Evolutionary conservation across 2,888 invertebrate species (phyloP), one percentile per base, ranked within the genome.

Genomic region (Onthophagus sagittarius): DNA sequence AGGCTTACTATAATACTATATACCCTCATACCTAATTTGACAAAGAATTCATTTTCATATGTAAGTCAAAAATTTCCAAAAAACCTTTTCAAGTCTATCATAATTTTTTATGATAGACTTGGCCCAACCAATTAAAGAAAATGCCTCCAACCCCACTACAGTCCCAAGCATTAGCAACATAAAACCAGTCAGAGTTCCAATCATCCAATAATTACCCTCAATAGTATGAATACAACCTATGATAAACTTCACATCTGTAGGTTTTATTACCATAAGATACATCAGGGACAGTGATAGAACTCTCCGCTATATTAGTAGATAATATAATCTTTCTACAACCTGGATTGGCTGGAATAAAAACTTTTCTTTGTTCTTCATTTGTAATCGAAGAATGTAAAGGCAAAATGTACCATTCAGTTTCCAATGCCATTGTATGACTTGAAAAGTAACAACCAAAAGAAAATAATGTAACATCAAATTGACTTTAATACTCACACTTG

Each of bases 251-350:
- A 5, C 5, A 33, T 2, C 62, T 31, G 78, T 81, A n/a, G 23
- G 2, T 23, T 2, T 23, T 23, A 23, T 23, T 82, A 92, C 93
- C 92, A 85, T 94, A 96, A 85, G 91, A 92, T 14, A 96, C 91
- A 83, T 96, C 95, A 0, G 94, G 92, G 5, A 97, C 95, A 0
- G 97, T 97, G 78, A 97, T 93, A 70, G 96, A 96, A 84, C 95
- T 96, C 85, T 97, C 97, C 0, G 96, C 96, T 77, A 97, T 95
- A 84, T 97, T 97, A 5, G 97, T 97, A 0, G 96, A 91, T 62
- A 97, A 86, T 80, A 97, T 96, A 69, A 97, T 89, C 85, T 98
- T 96, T 75, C 97, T 89, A 76, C 87, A 84, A 2, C 91, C 91
- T 0, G 84, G 82, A n/a, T 88, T 88, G 0, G 93, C 89, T 11